Base-by-base conservation (phyloP, 2,113 vertebrate genomes). In the Vulpes ferrilata region DNA sequence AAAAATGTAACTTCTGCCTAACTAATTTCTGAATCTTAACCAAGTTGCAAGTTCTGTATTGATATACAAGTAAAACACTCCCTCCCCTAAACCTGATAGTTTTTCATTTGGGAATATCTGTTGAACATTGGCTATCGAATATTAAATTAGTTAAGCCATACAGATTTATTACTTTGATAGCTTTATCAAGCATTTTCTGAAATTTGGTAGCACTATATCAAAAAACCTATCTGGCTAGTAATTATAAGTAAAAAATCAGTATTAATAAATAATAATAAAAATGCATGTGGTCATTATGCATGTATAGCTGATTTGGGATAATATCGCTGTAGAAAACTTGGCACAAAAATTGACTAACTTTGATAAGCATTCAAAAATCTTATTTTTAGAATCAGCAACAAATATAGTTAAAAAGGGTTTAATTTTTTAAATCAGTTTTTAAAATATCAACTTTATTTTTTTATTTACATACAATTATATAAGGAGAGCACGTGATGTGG, bases 181-280 rank as follows among this genome's bases (percentile, higher is more conserved):
- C 16, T 79, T 38, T 17, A 64, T 30, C 20, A 67, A 89, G 10
- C 7, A 48, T 83, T 92, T 95, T 92, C 20, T 82, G 27, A 87
- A 95, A 93, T 84, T 79, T 84, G 38, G 57, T 38, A 88, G 20
- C 1, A 55, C 3, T 55, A 15, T 88, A 25, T 82, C 5, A 80
- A 84, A 91, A 86, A 73, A 88, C 5, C 15, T 19, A 51, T 62
- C 51, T 84, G 55, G 5, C 23, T 69, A 95, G 73, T 38, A 84
- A 83, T 32, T 89, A 48, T 55, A 80, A 80, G 55, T 74, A 73
- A 59, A 81, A 74, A 85, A 76, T 4, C n/a, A 81, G 38, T 78
- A 83, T 86, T 67, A 82, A 62, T 65, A 71, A 82, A 64, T 62
- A 85, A 60, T 89, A 74, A 71, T 57, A 92, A 94, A 35, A 43